Conservation (phyloP, 1,140 invertebrate genomes). For the Capitella teleta region DNA sequence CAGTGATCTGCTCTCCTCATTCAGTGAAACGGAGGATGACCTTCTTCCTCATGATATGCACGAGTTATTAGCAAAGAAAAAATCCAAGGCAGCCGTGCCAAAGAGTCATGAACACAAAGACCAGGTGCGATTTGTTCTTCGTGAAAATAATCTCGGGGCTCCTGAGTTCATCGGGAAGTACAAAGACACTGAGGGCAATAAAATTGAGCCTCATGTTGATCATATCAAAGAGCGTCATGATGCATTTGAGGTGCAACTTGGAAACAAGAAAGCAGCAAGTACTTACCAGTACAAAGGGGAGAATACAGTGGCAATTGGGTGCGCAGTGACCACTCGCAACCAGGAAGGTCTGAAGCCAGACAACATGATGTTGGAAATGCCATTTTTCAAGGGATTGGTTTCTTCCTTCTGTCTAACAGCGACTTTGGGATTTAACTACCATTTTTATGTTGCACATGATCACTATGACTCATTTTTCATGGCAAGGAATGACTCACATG, state of each 20-base stretch:
- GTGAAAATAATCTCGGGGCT: conserved; percentile 8
- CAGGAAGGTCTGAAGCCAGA: not conserved
- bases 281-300: not conserved
- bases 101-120: conserved; percentile 10
- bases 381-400: conserved; percentile 12
- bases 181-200: not conserved
- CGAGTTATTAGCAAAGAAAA: not conserved
- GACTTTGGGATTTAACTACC: conserved; percentile 9
- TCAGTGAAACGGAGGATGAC: too few relatives aligned
- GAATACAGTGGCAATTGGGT: conserved; percentile 12
- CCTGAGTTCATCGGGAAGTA: conserved; percentile 3
- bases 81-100: not conserved
- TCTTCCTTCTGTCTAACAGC: conserved; percentile 12
- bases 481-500: conserved; percentile 1
- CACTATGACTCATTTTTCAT: conserved; percentile 11
- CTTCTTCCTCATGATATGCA: not conserved
- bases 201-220: not conserved
- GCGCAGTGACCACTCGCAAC: conserved; percentile 9
- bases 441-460: conserved; percentile 13
- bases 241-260: not conserved
- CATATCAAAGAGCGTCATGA: not conserved
- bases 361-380: conserved; percentile 5
- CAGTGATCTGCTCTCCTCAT: too few relatives aligned
- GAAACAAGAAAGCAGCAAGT: not conserved
- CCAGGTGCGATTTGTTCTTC: conserved; percentile 10